Conservation (phyloP, 1,140 invertebrate species). For the Drosophila ercepeae region DNA sequence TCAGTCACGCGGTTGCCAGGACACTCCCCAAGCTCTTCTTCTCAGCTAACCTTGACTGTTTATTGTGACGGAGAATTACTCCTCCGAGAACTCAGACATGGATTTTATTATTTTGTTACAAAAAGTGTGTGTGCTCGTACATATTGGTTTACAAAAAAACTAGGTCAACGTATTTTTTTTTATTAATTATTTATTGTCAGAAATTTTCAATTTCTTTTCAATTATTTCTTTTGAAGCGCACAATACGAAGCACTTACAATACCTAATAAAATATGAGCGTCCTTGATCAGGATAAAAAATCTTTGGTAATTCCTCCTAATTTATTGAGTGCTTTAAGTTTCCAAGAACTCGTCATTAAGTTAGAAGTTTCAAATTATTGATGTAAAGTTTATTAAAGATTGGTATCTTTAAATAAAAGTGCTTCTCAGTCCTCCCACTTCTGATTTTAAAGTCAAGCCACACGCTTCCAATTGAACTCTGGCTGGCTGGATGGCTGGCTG, state of each 20-base stretch:
- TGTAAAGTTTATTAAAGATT: too few species aligned
- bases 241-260: not conserved
- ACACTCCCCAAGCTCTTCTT: not conserved
- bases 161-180: not conserved
- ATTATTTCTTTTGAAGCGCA: not conserved
- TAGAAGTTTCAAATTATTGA: too few species aligned
- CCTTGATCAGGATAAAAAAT: not conserved
- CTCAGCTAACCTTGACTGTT: constrained; percentile 43
- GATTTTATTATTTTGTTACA: not conserved
- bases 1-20: constrained; percentile 10
- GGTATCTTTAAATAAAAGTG: too few species aligned
- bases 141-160: not conserved
- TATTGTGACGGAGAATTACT: not conserved
- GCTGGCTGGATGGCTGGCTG: not conserved
- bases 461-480: not conserved
- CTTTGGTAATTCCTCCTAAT: not conserved
- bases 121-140: not conserved
- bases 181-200: not conserved
- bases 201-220: not conserved
- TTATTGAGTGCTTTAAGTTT: not conserved
- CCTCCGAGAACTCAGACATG: not conserved
- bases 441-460: not conserved
- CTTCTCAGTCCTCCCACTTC: not conserved
- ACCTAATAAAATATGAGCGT: not conserved
- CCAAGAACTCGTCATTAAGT: too few species aligned